These are phyloP conservation scores for Anseranas semipalmata DNA, from an alignment of 2,113 vertebrate species.

Conservation along the genomic window DNA sequence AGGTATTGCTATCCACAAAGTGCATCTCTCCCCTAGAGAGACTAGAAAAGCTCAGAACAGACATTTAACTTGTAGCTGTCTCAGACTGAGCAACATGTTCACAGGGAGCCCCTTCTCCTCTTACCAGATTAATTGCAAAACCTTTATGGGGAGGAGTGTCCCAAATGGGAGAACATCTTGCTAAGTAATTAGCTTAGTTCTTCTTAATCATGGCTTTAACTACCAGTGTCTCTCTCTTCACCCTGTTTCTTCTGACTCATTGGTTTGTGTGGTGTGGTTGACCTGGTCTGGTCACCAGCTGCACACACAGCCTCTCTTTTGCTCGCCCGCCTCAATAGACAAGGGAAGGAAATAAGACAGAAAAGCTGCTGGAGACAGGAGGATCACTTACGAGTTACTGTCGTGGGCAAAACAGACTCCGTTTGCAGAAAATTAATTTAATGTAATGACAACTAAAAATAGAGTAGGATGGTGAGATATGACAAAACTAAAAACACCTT, in stretches of 20 bases:
- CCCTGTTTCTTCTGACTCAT: not conserved
- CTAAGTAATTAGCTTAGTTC: not conserved
- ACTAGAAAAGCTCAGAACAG: not conserved
- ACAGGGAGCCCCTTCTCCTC: not conserved
- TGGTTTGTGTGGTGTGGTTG: not conserved
- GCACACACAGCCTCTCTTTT: not conserved
- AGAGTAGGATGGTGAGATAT: not conserved
- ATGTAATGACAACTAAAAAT: not conserved
- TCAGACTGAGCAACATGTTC: not conserved
- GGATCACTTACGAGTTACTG: not conserved
- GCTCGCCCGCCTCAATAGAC: not conserved
- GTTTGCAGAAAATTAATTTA: not conserved
- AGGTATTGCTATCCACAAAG: not conserved
- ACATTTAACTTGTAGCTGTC: not conserved
- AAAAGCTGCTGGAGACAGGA: not conserved
- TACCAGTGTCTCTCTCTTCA: too few relatives aligned
- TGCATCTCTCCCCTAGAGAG: not conserved
- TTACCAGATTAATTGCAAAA: not conserved
- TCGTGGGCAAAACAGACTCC: not conserved
- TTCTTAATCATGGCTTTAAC: not conserved
- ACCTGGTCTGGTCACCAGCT: not conserved
- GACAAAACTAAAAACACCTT: not conserved
- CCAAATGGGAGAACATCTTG: not conserved
- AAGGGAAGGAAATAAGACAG: not conserved
- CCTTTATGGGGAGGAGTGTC: not conserved